Percentiles rank a stretch among this genome's conserved stretches.
Evolutionary conservation across 2,888 invertebrate genomes (phyloP).

Genomic region (Dysmachus trigonus): DNA sequence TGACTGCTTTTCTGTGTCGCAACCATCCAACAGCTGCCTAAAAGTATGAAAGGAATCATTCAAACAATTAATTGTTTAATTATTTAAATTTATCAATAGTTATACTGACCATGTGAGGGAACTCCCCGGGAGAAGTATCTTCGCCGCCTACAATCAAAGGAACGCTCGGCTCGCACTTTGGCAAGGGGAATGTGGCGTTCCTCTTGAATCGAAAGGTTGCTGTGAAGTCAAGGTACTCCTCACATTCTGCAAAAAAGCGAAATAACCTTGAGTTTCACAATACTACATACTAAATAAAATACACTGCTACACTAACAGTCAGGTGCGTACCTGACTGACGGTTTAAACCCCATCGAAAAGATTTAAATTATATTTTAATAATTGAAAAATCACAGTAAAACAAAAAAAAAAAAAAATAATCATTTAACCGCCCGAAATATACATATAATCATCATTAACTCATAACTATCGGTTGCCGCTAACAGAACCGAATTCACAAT

Average conservation of each 20-base stretch:
- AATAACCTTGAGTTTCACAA: background rate
- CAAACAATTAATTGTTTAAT: background rate
- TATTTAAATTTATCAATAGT: background rate
- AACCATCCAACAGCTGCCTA: slow-evolving; percentile 62
- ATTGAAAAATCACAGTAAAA: too few relatives aligned
- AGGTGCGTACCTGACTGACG: too few relatives aligned
- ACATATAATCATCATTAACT: too few relatives aligned
- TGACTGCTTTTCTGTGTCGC: slow-evolving; percentile 53
- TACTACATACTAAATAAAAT: background rate
- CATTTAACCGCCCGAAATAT: too few relatives aligned
- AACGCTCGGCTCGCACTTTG: slow-evolving; percentile 61
- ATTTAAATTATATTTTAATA: too few relatives aligned
- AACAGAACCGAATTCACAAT: too few relatives aligned
- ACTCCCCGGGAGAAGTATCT: slow-evolving; percentile 65
- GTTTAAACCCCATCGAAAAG: too few relatives aligned
- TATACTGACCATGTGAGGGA: slow-evolving; percentile 69
- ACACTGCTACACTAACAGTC: too few relatives aligned
- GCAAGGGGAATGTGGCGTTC: slow-evolving; percentile 42
- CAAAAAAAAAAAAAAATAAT: too few relatives aligned
- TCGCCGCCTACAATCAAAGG: slow-evolving; percentile 68
- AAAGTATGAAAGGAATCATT: background rate
- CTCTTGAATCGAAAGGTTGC: background rate
- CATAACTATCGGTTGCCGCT: too few relatives aligned
- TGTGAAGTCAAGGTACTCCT: slow-evolving; percentile 63
- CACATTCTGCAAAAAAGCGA: slow-evolving; percentile 64